Evolutionary conservation across 1,140 invertebrate genomes (phyloP), one percentile per base, ranked within the genome.

Genomic region (Lysiphlebus fabarum): DNA sequence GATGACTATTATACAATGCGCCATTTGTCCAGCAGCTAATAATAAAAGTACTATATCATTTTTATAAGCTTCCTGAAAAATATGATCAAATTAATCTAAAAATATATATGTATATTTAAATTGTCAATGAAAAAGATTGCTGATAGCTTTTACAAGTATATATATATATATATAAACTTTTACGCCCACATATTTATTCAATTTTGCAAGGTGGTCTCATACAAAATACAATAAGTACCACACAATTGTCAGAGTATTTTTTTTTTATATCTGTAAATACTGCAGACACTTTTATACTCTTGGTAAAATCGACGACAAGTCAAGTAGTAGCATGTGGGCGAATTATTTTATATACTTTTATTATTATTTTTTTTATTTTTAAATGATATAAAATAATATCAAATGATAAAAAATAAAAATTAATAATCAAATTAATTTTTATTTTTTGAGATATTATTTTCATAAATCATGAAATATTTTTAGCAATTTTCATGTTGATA

Each of bases 241-340:
- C 38, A 11, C 66, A 57, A 61, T 66, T 67, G 66, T 72, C 70
- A 67, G 70, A 67, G 62, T 69, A 64, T 68, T 71, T 26, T 26
- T 26, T 26, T 26, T 26, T 26, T 26, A 26, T 66, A 64, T 67
- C 61, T 67, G 67, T 68, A 34, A 44, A 55, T 57, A 60, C 64
- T 64, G 37, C 64, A 68, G 72, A 75, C 72, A 75, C 73, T 74
- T 76, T 76, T 75, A 76, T 74, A 71, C 74, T 67, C 65, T 70
- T 70, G 68, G 17, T 10, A 9, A 34, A 67, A 73, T 68, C 71
- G 69, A 75, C 70, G 69, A 73, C 72, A 71, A 67, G 64, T 65
- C 68, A 64, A 36, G 36, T 37, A 51, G n/a, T 17, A 9, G 41
- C 56, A 66, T 68, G 61, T 66, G 49, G 57, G 57, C 57, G 57